These are phyloP conservation scores for Clarias batrachus DNA, from an alignment of 2,113 vertebrate genomes.

Conservation along the genomic window DNA sequence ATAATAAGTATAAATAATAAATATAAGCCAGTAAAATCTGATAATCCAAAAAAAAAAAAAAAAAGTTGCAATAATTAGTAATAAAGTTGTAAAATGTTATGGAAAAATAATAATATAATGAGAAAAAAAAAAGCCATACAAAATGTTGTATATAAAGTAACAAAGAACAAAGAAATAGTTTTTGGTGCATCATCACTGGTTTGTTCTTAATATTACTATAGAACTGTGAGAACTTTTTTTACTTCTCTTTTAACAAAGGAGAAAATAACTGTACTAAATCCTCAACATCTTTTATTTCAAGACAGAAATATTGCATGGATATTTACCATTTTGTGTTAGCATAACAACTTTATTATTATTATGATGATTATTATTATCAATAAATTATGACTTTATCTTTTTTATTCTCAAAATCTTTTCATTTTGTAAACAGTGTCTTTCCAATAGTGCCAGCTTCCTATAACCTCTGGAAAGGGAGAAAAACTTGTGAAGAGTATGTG, in stretches of 20 bases:
- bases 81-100: neutral
- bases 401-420: neutral
- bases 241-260: neutral
- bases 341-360: no score
- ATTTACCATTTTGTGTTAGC: no score
- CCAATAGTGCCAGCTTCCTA: neutral
- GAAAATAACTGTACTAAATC: neutral
- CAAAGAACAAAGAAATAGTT: neutral
- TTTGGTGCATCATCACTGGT: neutral
- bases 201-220: neutral
- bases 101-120: neutral
- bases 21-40: neutral
- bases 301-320: no score
- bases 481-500: neutral
- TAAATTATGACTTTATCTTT: neutral
- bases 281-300: neutral
- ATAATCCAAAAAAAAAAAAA: neutral
- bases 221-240: neutral
- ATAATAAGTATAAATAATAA: no score
- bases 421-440: neutral
- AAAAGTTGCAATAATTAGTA: neutral
- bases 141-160: neutral
- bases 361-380: neutral
- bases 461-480: neutral
- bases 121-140: neutral